Base-by-base conservation (phyloP, 2,113 vertebrate genomes). In the Globicephala melas region DNA sequence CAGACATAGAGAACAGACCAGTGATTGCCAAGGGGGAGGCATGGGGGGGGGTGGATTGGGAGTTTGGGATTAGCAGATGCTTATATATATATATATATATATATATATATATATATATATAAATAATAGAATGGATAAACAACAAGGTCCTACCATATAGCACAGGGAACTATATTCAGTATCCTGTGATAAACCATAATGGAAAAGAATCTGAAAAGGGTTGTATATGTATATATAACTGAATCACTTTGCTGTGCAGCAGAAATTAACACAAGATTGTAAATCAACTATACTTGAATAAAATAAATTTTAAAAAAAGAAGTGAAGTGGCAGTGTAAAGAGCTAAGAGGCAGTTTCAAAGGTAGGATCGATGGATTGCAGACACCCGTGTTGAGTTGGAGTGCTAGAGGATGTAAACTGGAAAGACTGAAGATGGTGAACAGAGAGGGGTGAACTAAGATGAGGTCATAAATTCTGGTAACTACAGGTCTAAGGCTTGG, bases 41-140 rank as follows among this genome's bases (percentile, higher is more conserved):
- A 20, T 8, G 31, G 31, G 11, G 2, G 2, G 2, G 2, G 28
- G 17, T 17, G 3, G 8, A 33, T 17, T 33, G 2, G 28, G 47
- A 26, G 44, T 21, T 10, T 50, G 26, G 28, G 26, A 1, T 44
- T 20, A 14, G 4, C 31, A 18, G 44, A 50, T 1, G 47, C 36
- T 36, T 36, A 50, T 50, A 14, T 50, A 50, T 50, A 50, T 50
- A 50, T 50, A 50, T 50, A 50, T 50, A 50, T 50, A 50, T 50
- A 50, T 50, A 50, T 50, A 50, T 50, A 50, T 50, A 50, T 50
- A 50, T 15, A 50, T 50, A 50, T 50, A 50, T 50, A 50, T 50
- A 50, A 5, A 50, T 1, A 4, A 14, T 53, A 53, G 9, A 21
- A n/a, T 6, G 1, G 18, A 53, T 7, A 6, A 33, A n/a, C 74